These are phyloP conservation scores for Hypomecis punctinalis DNA, from an alignment of 2,888 invertebrate genomes.

Conservation along the genomic window DNA sequence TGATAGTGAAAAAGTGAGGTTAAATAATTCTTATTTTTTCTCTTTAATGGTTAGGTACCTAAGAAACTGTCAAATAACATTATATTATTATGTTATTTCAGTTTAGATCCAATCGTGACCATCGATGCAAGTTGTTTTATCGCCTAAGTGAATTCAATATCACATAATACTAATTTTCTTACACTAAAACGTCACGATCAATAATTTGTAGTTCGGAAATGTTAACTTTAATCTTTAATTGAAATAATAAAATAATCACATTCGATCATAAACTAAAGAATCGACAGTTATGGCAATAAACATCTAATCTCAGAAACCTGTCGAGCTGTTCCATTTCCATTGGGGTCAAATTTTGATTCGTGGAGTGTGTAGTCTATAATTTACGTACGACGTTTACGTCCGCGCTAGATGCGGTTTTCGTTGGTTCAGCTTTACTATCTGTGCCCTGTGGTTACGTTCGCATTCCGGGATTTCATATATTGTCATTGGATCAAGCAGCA, in stretches of 20 bases:
- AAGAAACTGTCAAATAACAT: neutral
- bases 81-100: neutral
- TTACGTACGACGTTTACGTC: conserved; percentile 37
- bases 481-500: neutral
- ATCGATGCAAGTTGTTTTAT: neutral
- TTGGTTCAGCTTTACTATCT: neutral
- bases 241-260: conserved; percentile 24
- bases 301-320: conserved; percentile 40
- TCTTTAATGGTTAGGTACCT: neutral
- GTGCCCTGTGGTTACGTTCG: neutral
- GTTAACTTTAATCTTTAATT: conserved; percentile 13
- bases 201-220: neutral
- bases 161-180: neutral
- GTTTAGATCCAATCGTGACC: neutral
- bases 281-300: conserved; percentile 41
- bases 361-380: conserved; percentile 30
- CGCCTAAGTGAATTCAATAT: too few relatives aligned
- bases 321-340: conserved; percentile 35
- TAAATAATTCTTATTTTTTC: neutral
- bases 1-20: conserved; percentile 3
- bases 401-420: conserved; percentile 36
- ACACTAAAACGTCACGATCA: neutral
- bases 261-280: conserved; percentile 31
- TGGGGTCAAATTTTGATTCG: conserved; percentile 35
- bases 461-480: neutral